These are phyloP conservation scores for Atrina japonica DNA, from an alignment of 2,888 invertebrate species.

Conservation along the genomic window DNA sequence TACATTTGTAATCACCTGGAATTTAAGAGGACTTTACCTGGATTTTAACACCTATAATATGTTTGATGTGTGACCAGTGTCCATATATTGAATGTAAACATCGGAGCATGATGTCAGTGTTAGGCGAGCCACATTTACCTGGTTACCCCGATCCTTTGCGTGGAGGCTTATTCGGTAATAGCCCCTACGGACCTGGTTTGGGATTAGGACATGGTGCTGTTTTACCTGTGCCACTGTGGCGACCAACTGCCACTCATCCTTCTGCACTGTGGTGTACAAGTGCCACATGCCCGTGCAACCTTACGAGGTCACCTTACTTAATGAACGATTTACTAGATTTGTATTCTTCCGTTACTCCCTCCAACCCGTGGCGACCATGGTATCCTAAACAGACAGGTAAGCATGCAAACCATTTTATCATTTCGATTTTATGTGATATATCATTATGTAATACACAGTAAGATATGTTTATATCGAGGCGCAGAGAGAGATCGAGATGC, in stretches of 20 bases:
- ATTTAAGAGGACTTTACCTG: neutral
- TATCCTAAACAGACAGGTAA: constrained; percentile 60
- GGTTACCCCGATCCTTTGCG: constrained; percentile 27
- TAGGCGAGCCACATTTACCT: constrained; percentile 35
- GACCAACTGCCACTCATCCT: constrained; percentile 49
- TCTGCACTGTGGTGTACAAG: constrained; percentile 53
- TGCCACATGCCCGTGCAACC: constrained; percentile 53
- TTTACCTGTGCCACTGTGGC: constrained; percentile 53
- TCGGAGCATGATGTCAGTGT: constrained; percentile 37
- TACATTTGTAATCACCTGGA: too few species aligned
- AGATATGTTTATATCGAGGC: too few species aligned
- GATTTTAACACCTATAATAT: constrained; percentile 2
- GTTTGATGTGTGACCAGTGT: constrained; percentile 29
- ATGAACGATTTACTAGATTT: constrained; percentile 55
- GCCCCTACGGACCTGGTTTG: constrained; percentile 13
- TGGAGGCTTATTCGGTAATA: constrained; percentile 17
- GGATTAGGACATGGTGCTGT: constrained; percentile 25
- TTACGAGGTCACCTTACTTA: constrained; percentile 42
- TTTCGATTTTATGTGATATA: too few species aligned
- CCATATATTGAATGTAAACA: constrained; percentile 13
- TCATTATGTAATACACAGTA: too few species aligned
- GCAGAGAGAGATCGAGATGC: too few species aligned
- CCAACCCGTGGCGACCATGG: constrained; percentile 54
- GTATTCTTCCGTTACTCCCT: constrained; percentile 38
- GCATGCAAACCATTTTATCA: neutral